A percentile compares a stretch with the other conserved stretches of the same genome.
Evolutionary conservation across 2,888 invertebrate genomes (phyloP).

Genomic region (Notodonta dromedarius): DNA sequence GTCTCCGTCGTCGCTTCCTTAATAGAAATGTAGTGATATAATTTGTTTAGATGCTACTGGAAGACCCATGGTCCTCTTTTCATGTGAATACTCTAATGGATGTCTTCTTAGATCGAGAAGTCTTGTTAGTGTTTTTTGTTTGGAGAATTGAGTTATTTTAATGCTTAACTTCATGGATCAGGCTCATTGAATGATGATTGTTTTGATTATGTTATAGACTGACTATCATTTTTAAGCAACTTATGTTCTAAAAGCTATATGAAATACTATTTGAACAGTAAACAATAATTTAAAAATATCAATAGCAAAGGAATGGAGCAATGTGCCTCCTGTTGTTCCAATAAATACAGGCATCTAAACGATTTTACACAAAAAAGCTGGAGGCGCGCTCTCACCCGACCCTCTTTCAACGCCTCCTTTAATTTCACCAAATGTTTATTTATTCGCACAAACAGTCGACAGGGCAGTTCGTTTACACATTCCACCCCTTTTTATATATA

Average conservation of each 20-base stretch:
- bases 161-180: no score
- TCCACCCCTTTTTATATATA: constrained; percentile 51
- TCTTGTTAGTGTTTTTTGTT: no score
- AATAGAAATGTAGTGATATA: constrained; percentile 1
- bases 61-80: neutral
- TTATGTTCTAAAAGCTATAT: no score
- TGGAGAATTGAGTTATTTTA: no score
- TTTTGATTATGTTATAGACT: no score
- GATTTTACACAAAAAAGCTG: constrained; percentile 45
- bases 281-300: neutral
- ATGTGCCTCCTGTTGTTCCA: constrained; percentile 42
- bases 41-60: constrained; percentile 2
- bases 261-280: no score
- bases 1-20: constrained; percentile 1
- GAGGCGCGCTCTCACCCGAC: constrained; percentile 37
- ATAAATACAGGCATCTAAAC: constrained; percentile 46
- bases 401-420: constrained; percentile 59
- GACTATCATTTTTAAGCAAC: no score
- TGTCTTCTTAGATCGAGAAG: no score
- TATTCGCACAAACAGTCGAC: constrained; percentile 66
- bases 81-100: no score
- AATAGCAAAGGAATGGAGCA: constrained; percentile 37
- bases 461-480: constrained; percentile 67
- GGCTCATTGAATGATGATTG: no score
- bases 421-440: constrained; percentile 75